phyloP scores from a whole-genome alignment of 2,888 invertebrate genomes.

The Sylvicola fuscatus region DNA sequence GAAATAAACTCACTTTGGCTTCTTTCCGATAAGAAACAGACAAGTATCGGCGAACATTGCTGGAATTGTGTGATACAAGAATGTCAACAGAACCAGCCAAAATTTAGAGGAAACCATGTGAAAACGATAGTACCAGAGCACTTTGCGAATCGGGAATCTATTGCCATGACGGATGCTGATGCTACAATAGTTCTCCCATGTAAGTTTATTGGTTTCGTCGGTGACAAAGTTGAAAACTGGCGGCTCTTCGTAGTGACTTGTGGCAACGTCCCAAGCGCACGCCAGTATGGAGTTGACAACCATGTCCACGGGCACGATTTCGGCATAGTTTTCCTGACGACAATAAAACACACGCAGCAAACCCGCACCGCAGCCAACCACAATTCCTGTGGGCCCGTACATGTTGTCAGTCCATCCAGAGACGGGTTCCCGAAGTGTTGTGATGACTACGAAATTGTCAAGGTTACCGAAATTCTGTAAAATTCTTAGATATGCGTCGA shows the following conservation, averaged over 20 bases:
- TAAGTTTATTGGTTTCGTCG: constrained; percentile 53
- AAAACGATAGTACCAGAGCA: constrained; percentile 45
- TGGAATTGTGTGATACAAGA: constrained; percentile 40
- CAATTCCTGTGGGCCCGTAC: constrained; percentile 32
- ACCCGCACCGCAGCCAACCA: constrained; percentile 33
- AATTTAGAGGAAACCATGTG: constrained; percentile 26
- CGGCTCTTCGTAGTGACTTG: constrained; percentile 22
- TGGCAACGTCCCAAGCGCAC: constrained; percentile 25
- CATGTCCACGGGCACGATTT: constrained; percentile 27
- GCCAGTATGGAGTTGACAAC: constrained; percentile 26
- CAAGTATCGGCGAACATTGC: constrained; percentile 37
- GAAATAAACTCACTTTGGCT: constrained; percentile 25
- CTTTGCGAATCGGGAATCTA: constrained; percentile 35
- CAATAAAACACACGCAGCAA: constrained; percentile 26
- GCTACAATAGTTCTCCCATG: constrained; percentile 49
- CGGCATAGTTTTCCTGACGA: constrained; percentile 16
- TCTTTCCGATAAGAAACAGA: constrained; percentile 29
- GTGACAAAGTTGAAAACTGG: constrained; percentile 75
- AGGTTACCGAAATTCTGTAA: constrained; percentile 3
- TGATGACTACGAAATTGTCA: constrained; percentile 21
- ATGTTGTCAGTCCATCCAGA: constrained; percentile 50
- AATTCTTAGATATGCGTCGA: constrained; percentile 4
- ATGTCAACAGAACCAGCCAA: constrained; percentile 23
- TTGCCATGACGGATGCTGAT: constrained; percentile 30
- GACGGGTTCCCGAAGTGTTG: constrained; percentile 29